Evolutionary conservation across 1,140 invertebrate genomes (phyloP).

Genomic region (Apocrypta bakeri): DNA sequence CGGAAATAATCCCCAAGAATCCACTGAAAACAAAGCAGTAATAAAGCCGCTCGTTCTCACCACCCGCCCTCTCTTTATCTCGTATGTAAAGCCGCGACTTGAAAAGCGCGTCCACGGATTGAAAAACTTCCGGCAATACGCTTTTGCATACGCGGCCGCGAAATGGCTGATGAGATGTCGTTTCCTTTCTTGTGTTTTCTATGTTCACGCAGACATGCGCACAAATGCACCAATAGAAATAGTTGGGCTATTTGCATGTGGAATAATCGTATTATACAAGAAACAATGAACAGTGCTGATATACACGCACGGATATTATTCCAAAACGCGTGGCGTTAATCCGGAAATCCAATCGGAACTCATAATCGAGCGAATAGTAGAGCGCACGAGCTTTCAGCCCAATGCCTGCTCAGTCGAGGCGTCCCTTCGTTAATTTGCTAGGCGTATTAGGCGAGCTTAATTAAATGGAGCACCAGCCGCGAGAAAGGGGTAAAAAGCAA

Average conservation of each 20-base stretch:
- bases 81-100: not conserved
- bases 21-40: not conserved
- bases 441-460: conserved; percentile 26
- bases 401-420: not conserved
- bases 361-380: conserved; percentile 26
- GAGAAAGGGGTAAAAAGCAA: conserved; percentile 5
- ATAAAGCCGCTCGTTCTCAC: conserved; percentile 17
- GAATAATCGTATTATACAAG: conserved; percentile 11
- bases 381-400: not conserved
- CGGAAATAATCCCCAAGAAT: not conserved
- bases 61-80: too few species aligned
- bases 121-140: conserved; percentile 19
- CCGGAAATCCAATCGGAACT: conserved; percentile 37
- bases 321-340: not conserved
- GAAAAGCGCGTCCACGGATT: conserved; percentile 11
- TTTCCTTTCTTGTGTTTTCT: not conserved
- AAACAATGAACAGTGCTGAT: conserved; percentile 1
- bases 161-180: not conserved
- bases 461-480: conserved; percentile 33
- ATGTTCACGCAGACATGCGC: not conserved
- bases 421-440: conserved; percentile 23
- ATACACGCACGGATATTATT: not conserved
- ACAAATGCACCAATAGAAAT: not conserved
- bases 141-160: not conserved
- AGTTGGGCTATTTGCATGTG: not conserved